A percentile compares a stretch with the other conserved stretches of the same genome.
Evolutionary conservation across 2,113 vertebrate genomes (phyloP).

Genomic region (Dasyornis broadbenti): DNA sequence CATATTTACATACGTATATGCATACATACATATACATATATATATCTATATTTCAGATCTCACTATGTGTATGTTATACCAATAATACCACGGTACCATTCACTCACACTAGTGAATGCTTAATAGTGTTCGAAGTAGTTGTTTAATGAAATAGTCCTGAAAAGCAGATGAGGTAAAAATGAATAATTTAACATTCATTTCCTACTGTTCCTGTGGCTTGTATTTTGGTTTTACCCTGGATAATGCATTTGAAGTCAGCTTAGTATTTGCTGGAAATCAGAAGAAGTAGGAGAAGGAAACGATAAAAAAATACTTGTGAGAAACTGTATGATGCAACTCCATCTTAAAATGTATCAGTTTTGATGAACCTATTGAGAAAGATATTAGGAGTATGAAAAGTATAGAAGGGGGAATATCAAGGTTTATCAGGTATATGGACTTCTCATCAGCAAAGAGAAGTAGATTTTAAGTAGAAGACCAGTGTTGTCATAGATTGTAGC

Average conservation of each 20-base stretch:
- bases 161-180: neutral
- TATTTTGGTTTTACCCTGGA: neutral
- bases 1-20: no score
- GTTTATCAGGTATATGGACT: neutral
- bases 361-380: neutral
- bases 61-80: neutral
- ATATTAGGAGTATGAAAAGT: neutral
- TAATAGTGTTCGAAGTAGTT: neutral
- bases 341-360: neutral
- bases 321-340: neutral
- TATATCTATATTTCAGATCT: neutral
- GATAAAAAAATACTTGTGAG: neutral
- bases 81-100: neutral
- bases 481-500: neutral
- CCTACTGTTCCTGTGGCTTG: neutral
- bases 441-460: neutral
- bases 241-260: neutral
- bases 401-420: neutral
- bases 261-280: neutral
- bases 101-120: neutral
- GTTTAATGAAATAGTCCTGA: neutral
- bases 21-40: neutral
- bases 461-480: neutral
- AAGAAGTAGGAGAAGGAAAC: neutral
- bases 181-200: neutral